These are phyloP conservation scores for Nycteola revayana DNA, from an alignment of 2,888 invertebrate genomes.

Conservation along the genomic window DNA sequence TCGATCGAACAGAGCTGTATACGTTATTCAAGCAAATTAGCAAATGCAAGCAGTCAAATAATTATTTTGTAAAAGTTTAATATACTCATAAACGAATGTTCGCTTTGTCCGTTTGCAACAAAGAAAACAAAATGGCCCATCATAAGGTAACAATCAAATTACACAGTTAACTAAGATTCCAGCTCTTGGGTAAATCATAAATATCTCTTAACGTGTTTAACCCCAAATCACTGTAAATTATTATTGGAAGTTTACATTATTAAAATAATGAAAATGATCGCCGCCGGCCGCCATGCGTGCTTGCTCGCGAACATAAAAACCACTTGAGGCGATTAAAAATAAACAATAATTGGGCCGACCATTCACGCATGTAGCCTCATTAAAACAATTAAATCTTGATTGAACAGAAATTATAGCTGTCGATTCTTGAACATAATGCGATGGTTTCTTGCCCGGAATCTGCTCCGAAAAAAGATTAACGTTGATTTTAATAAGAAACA, in stretches of 20 bases:
- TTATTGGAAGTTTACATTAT: constrained; percentile 82
- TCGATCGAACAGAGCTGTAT: too few species aligned
- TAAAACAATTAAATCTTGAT: constrained; percentile 83
- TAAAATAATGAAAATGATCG: constrained; percentile 82
- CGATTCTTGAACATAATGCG: constrained; percentile 81
- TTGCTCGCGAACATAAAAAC: constrained; percentile 79
- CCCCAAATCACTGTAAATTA: constrained; percentile 82
- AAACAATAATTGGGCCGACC: constrained; percentile 82
- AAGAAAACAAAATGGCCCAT: constrained; percentile 46
- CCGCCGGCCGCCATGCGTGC: constrained; percentile 75
- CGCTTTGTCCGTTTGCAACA: constrained; percentile 23
- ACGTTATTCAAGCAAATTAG: too few species aligned
- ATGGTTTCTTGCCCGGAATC: constrained; percentile 72
- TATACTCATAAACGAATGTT: too few species aligned
- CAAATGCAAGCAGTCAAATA: too few species aligned
- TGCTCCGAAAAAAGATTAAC: constrained; percentile 80
- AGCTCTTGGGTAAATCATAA: constrained; percentile 70
- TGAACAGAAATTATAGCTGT: constrained; percentile 83
- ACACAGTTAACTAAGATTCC: constrained; percentile 61
- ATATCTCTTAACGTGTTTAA: constrained; percentile 80
- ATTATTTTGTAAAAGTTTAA: too few species aligned
- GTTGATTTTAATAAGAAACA: constrained; percentile 81
- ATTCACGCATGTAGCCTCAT: constrained; percentile 82
- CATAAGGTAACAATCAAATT: constrained; percentile 63
- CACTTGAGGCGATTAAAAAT: constrained; percentile 82